Base-by-base conservation (phyloP, 2,888 invertebrate species). In the Eupeodes luniger region DNA sequence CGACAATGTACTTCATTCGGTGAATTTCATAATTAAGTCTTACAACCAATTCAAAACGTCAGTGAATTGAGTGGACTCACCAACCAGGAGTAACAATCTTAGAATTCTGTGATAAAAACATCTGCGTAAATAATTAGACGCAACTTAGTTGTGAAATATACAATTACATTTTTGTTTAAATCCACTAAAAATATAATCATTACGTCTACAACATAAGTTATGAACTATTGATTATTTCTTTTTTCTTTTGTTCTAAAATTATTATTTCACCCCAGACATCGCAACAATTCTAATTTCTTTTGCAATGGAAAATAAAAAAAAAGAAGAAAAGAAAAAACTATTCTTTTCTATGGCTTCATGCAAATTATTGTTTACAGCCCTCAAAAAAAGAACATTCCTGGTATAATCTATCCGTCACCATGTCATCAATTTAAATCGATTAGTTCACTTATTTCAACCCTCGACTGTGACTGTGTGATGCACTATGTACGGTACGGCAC, bases 361-460 rank as follows among this genome's bases (percentile, higher is more conserved):
- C 34, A 49, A 66, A 66, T 49, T 49, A 49, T 5, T 49, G 27
- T 66, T 7, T 34, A 47, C 49, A 27, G 27, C 49, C 47, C 47
- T 9, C 16, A 66, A 59, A 36, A 59, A n/a, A 51, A 51, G n/a
- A 36, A 36, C 14, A 14, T 36, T 34, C 59, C 51, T 16, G 12
- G 2, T n/a, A 14, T 36, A 7, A 11, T 57, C 27, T 27, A 27
- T 27, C 27, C 57, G 27, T 57, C 27, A 11, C 34, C 34, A 34
- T 59, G 11, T 11, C 11, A 47, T 47, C n/a, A 34, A 14, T 40
- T 55, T n/a, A 16, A 66, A 74, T 44, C 66, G 34, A 66, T 61
- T 64, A 70, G 53, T 64, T 70, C 70, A 70, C 64, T 74, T 44
- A 40, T 64, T 49, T 62, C 53, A 49, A 6, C 59, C 62, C 16